Base-by-base conservation (phyloP, 2,888 invertebrate genomes). In the Brachynemurus nebulosus region DNA sequence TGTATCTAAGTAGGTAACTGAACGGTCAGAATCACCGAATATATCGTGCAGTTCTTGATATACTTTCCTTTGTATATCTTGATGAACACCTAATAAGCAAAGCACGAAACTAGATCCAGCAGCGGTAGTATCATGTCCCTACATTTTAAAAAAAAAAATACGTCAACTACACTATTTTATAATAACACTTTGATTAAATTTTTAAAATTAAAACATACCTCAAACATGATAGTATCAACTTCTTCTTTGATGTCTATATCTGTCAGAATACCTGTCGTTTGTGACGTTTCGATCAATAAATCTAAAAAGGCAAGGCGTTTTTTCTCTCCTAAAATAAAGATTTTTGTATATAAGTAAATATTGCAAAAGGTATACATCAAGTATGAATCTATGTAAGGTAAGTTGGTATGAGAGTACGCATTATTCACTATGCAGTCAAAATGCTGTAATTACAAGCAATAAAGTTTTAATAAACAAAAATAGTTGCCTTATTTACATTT, bases 251-350 rank as follows among this genome's bases (percentile, higher is more conserved):
- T 82, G 65, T 86, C 86, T 49, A 78, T 75, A 48, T 86, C 85
- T 19, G 77, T 74, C 44, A 86, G 72, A 34, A 72, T 74, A 17
- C 18, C 5, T 20, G 23, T 34, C 44, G 71, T 78, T 7, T 81
- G 80, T 46, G 83, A 75, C 53, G 83, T 77, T 60, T 86, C 85
- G 41, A 92, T 69, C 54, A 92, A 70, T 50, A 89, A 69, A 64
- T 93, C 92, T 53, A 92, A 72, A 66, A 92, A 91, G 40, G 92
- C 91, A 42, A 86, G 68, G 54, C 88, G 76, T 56, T 80, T 81
- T 66, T 86, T 86, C 57, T 83, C 80, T 11, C 70, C 65, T 59
- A 52, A 12, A 51, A 44, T n/a, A n/a, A n/a, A n/a, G n/a, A n/a
- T n/a, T n/a, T n/a, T n/a, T n/a, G n/a, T n/a, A n/a, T n/a, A n/a